Evolutionary conservation across 2,797 vertebrate species (phyloP), one percentile per base, ranked within the genome.

Genomic region (Avahi laniger): DNA sequence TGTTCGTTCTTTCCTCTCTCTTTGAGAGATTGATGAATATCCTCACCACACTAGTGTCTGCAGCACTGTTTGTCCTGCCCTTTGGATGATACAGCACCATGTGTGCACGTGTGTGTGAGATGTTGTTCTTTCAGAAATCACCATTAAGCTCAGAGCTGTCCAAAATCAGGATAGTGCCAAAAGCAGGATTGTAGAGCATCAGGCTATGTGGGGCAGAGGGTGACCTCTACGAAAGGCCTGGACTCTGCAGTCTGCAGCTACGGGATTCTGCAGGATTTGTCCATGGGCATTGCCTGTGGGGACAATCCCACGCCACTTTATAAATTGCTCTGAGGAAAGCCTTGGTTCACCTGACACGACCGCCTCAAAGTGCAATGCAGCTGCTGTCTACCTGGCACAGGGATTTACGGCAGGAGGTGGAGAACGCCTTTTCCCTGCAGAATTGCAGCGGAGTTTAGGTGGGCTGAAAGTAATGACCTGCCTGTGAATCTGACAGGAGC

Each of bases 401-500:
- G 46, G 30, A 1, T 59, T 72, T 41, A 11, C n/a, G 67, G 65
- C 5, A 4, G 43, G 61, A 22, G 17, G 33, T 11, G 26, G 33
- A n/a, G 70, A 41, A 4, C 4, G 0, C 28, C 48, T 63, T 76
- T 50, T 83, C 72, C 18, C 2, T 0, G 1, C 0, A 69, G 61
- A 85, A 9, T 75, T 14, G 28, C 76, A 3, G 65, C 28, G 91
- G 59, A 65, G 3, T 4, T 26, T 33, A 48, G 43, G 59, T 65
- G 50, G 35, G 0, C 67, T 70, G 80, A 85, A 89, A 82, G 63
- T 90, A 75, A 92, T 35, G 86, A 79, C 84, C 86, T 0, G 5
- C 18, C 81, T 70, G 35, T 4, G 70, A 69, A 33, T 92, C 80
- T 87, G 94, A 82, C 88, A 89, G 95, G 61, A 65, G 38, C 54